These are phyloP conservation scores for Fistularia commersonii DNA, from an alignment of 2,797 vertebrate genomes.

Conservation along the genomic window DNA sequence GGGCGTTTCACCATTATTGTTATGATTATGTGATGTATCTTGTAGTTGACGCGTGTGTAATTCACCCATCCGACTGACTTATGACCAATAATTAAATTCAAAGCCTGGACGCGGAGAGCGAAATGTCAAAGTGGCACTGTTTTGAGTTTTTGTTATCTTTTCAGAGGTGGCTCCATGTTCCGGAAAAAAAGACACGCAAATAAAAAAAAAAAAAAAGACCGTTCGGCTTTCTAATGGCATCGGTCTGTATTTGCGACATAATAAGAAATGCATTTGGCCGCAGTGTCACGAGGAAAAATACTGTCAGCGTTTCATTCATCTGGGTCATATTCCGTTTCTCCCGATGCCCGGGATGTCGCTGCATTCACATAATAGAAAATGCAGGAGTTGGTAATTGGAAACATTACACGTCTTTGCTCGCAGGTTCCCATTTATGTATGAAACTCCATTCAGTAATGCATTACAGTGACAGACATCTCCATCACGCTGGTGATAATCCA, in stretches of 20 bases:
- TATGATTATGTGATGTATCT: no score
- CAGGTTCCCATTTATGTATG: not conserved
- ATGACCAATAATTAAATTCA: no score
- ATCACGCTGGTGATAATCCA: conserved; percentile 51
- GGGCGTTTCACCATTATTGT: no score
- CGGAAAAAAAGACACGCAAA: no score
- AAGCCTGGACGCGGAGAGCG: no score
- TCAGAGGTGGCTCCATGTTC: no score
- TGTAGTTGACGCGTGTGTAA: no score
- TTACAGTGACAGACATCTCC: conserved; percentile 53
- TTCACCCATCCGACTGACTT: no score
- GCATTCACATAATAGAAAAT: conserved; percentile 2
- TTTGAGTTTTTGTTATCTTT: no score
- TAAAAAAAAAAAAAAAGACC: no score
- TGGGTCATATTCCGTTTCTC: conserved; percentile 7
- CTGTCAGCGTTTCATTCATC: not conserved
- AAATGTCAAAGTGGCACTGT: no score
- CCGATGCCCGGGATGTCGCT: conserved; percentile 7
- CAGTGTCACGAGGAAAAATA: no score
- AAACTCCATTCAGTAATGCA: conserved; percentile 28
- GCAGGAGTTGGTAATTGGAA: conserved; percentile 26
- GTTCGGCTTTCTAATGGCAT: not conserved
- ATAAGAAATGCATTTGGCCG: not conserved
- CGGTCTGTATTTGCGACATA: not conserved
- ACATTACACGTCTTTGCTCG: conserved; percentile 5